Conservation (phyloP, 2,888 invertebrate species). For the Cecidostiba fungosa region DNA sequence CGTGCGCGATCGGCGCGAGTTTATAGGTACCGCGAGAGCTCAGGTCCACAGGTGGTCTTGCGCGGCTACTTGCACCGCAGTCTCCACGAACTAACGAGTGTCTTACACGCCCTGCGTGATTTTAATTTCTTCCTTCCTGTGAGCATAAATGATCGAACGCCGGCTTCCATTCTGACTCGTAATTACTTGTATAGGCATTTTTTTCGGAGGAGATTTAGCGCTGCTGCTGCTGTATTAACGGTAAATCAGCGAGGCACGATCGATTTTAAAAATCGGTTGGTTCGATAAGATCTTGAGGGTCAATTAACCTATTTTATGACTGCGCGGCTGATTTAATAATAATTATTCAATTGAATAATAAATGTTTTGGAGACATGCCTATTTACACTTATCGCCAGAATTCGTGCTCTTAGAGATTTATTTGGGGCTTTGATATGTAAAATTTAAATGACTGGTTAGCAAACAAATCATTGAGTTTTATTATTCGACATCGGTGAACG, state of each 20-base stretch:
- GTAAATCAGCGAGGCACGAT: background rate
- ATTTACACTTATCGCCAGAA: too few relatives aligned
- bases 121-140: constrained; percentile 32
- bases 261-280: background rate
- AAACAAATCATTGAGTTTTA: too few relatives aligned
- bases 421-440: too few relatives aligned
- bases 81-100: background rate
- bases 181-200: constrained; percentile 14
- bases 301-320: background rate
- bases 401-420: too few relatives aligned
- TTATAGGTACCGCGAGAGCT: background rate
- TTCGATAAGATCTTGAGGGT: background rate
- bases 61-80: background rate
- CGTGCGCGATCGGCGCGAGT: background rate
- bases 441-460: too few relatives aligned
- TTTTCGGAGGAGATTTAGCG: background rate
- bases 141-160: background rate
- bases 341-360: too few relatives aligned
- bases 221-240: background rate
- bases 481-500: too few relatives aligned
- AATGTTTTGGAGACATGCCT: too few relatives aligned
- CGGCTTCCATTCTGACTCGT: constrained; percentile 6
- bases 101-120: background rate
- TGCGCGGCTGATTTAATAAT: background rate
- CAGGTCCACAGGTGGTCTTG: constrained; percentile 18